Conservation (phyloP, 1,140 invertebrate species). For the Bradysia coprophila region DNA sequence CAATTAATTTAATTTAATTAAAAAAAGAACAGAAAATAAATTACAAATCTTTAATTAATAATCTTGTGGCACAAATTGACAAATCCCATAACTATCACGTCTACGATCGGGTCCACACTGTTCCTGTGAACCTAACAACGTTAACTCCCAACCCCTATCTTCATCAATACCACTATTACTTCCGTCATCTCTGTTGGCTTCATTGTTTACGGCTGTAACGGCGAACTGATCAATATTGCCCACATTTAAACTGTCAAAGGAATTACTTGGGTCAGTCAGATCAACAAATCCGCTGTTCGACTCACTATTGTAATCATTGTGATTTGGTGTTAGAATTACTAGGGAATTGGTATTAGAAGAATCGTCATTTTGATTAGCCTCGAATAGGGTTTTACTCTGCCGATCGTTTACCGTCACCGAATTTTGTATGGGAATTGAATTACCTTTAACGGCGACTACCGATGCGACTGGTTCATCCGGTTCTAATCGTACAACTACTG, state of each 20-base stretch:
- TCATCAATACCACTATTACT: not conserved
- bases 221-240: conserved; percentile 1
- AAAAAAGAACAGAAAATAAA: too few relatives aligned
- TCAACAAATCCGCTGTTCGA: not conserved
- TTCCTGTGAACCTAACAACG: conserved; percentile 33
- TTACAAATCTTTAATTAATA: too few relatives aligned
- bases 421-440: not conserved
- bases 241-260: conserved; percentile 1
- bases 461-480: too few relatives aligned
- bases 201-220: too few relatives aligned
- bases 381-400: not conserved
- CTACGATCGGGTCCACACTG: conserved; percentile 37
- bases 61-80: conserved; percentile 13
- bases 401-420: not conserved
- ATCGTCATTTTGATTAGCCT: not conserved
- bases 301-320: not conserved
- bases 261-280: conserved; percentile 1
- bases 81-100: conserved; percentile 32
- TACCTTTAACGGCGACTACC: too few relatives aligned
- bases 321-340: not conserved
- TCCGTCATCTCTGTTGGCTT: not conserved
- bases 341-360: not conserved
- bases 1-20: too few relatives aligned
- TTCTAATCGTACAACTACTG: too few relatives aligned
- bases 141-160: conserved; percentile 13